phyloP scores from a whole-genome alignment of 2,797 vertebrate genomes.

The Cuniculus paca region DNA sequence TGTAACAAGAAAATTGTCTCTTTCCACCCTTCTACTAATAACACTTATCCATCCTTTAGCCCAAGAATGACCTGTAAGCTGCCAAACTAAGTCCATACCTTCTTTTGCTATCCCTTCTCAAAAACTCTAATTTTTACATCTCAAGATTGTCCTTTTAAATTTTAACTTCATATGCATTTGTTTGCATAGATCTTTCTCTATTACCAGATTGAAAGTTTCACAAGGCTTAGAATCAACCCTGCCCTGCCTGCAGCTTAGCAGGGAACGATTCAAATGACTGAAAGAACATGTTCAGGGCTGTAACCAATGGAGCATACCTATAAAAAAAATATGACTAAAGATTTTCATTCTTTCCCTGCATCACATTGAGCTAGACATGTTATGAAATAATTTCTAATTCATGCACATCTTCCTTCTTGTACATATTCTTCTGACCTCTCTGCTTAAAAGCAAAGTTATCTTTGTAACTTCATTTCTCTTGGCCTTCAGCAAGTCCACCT shows the following conservation, averaged over 20 bases:
- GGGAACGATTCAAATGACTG: background rate
- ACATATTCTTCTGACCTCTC: background rate
- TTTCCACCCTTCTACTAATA: background rate
- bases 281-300: background rate
- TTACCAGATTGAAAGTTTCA: background rate
- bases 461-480: background rate
- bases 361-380: background rate
- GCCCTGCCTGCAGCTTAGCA: background rate
- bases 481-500: background rate
- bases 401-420: background rate
- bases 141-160: background rate
- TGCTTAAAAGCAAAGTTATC: background rate
- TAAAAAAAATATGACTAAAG: background rate
- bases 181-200: background rate
- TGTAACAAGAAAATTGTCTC: background rate
- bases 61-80: background rate
- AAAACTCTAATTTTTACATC: background rate
- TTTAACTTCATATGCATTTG: background rate
- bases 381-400: background rate
- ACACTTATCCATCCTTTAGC: background rate
- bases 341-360: background rate
- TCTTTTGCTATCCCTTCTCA: background rate
- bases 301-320: background rate
- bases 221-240: background rate
- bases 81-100: background rate